Evolutionary conservation across 2,888 invertebrate genomes (phyloP), one percentile per base, ranked within the genome.

Genomic region (Epistrophella euchroma): DNA sequence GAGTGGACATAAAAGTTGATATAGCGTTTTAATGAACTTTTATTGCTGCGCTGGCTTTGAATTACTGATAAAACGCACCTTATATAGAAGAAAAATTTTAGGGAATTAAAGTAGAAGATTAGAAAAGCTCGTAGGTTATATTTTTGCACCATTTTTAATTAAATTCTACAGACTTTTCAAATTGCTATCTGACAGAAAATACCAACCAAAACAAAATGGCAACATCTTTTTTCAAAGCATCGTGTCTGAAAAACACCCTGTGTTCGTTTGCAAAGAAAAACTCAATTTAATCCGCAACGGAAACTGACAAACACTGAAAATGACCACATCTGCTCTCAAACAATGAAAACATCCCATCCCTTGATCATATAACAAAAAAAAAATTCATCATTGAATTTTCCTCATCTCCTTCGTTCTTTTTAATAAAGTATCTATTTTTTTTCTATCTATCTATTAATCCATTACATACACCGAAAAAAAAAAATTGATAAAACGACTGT

Each of bases 251-350:
- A 40, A 37, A 22, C 19, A 58, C 13, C 17, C 28, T 17, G 25
- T 64, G 25, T 17, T 22, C 43, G 25, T 60, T 60, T 50, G 17
- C 50, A 19, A 43, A 45, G 43, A 40, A 56, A 55, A 75, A 71
- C 47, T 58, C 55, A 62, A 50, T 55, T 40, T 56, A 76, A 81
- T 75, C 71, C 56, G 37, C 40, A 76, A 66, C 47, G 37, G 56
- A 81, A 66, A 64, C 56, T 43, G 56, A 35, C 56, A 40, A 45
- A 43, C 68, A 25, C 19, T 52, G 17, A 28, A 60, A 60, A 35
- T 77, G 58, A 73, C 77, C 77, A 73, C 82, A 77, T 77, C 72
- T 77, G 72, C 9, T 60, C 55, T 17, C n/a, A 47, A 60, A 58
- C 32, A n/a, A 68, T 28, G 19, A 60, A 62, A 43, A 43, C 5